These are phyloP conservation scores for Orientallactaga sibirica DNA, from an alignment of 2,797 vertebrate genomes.

Conservation along the genomic window DNA sequence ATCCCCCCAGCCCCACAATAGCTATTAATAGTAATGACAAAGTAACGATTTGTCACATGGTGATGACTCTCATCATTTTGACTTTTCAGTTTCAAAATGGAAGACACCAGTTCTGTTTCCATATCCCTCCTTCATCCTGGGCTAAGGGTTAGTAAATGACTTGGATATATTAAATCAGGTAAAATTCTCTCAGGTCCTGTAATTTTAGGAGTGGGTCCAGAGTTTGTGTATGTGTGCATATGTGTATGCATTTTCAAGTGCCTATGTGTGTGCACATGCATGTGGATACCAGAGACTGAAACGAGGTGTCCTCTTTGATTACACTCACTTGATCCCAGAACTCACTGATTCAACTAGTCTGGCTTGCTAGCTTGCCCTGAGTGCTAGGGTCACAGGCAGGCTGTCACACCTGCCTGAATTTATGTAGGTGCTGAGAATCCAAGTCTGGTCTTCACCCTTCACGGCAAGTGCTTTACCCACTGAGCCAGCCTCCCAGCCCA, in stretches of 20 bases:
- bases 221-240: neutral
- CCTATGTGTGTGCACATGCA: no score
- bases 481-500: no score
- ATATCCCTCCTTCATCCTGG: neutral
- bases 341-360: no score
- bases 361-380: no score
- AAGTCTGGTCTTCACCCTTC: no score
- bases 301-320: neutral
- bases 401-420: no score
- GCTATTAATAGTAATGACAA: neutral
- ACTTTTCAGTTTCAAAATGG: conserved; percentile 38
- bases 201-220: neutral
- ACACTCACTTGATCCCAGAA: no score
- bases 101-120: neutral
- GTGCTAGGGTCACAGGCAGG: no score
- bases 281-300: no score
- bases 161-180: neutral
- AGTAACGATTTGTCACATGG: neutral
- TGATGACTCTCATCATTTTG: neutral
- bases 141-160: neutral
- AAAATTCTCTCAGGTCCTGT: neutral
- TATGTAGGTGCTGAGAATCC: no score
- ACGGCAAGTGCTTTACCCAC: no score
- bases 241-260: neutral
- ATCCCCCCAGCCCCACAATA: neutral